A percentile compares a stretch with the other conserved stretches of the same genome.
These are phyloP conservation scores for Tinea pellionella DNA, from an alignment of 2,888 invertebrate species.

Conservation along the genomic window DNA sequence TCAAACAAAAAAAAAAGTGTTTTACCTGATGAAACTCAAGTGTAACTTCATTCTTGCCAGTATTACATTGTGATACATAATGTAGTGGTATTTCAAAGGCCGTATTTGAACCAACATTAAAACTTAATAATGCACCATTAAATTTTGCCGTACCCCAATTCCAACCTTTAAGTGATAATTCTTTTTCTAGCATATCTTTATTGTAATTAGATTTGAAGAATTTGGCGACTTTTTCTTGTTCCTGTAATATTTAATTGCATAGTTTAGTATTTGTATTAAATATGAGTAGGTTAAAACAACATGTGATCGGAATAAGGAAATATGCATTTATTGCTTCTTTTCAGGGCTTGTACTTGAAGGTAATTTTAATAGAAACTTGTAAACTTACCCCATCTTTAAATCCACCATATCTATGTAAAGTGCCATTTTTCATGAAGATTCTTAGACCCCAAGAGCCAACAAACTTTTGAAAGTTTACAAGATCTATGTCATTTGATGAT, in stretches of 20 bases:
- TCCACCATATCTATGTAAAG: conserved; percentile 90
- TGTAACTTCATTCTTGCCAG: conserved; percentile 98
- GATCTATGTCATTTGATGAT: conserved; percentile 84
- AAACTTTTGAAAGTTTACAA: conserved; percentile 92
- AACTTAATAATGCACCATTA: conserved; percentile 85
- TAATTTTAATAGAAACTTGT: too few species aligned
- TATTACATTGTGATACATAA: conserved; percentile 95
- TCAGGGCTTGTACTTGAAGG: too few species aligned
- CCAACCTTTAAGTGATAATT: conserved; percentile 96
- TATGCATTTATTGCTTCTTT: too few species aligned
- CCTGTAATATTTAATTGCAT: conserved; percentile 62
- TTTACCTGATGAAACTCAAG: conserved; percentile 94
- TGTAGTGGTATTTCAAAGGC: conserved; percentile 97
- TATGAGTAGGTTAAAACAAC: too few species aligned
- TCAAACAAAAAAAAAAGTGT: too few species aligned
- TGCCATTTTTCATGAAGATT: conserved; percentile 90
- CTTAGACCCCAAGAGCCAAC: conserved; percentile 92
- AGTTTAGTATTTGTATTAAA: neutral
- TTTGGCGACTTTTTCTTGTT: conserved; percentile 92
- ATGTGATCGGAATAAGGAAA: too few species aligned
- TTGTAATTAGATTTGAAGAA: conserved; percentile 88
- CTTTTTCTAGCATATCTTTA: conserved; percentile 89
- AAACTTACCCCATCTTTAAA: conserved; percentile 85
- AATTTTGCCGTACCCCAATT: conserved; percentile 99
- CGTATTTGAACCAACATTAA: conserved; percentile 84